phyloP scores from a whole-genome alignment of 2,113 vertebrate species.

The Calidris pugnax region DNA sequence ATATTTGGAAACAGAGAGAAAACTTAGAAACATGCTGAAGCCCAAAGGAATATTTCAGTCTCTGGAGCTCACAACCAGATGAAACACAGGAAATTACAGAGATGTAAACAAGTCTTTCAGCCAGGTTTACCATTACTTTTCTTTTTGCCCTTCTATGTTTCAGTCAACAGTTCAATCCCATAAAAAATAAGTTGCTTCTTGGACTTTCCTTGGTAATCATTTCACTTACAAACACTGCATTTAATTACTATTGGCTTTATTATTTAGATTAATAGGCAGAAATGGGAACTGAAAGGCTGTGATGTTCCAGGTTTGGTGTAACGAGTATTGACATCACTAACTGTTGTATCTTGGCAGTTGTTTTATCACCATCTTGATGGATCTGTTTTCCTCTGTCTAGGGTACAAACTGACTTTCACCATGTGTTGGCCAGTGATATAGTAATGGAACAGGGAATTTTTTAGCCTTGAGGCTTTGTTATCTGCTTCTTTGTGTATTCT shows the following conservation, averaged over 20 bases:
- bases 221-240: conserved; percentile 29
- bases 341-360: conserved; percentile 23
- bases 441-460: conserved; percentile 8
- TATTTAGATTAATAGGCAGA: conserved; percentile 24
- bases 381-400: conserved; percentile 50
- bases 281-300: background rate
- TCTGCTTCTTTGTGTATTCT: conserved; percentile 56
- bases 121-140: conserved; percentile 46
- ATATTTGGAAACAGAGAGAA: conserved; percentile 21
- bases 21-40: conserved; percentile 6
- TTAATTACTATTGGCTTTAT: conserved; percentile 19
- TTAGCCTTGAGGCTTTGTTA: conserved; percentile 56
- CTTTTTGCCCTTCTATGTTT: conserved; percentile 18
- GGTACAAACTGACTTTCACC: conserved; percentile 44
- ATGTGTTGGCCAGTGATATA: conserved; percentile 32
- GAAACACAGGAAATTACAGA: conserved; percentile 60
- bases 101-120: conserved; percentile 56
- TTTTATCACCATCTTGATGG: conserved; percentile 45
- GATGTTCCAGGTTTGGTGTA: background rate
- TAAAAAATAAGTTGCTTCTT: conserved; percentile 1
- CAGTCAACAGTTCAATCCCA: conserved; percentile 7
- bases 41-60: conserved; percentile 28
- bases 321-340: background rate
- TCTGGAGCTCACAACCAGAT: conserved; percentile 41
- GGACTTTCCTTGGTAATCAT: conserved; percentile 8